Base-by-base conservation (phyloP, 2,888 invertebrate genomes). In the Hydraecia micacea region DNA sequence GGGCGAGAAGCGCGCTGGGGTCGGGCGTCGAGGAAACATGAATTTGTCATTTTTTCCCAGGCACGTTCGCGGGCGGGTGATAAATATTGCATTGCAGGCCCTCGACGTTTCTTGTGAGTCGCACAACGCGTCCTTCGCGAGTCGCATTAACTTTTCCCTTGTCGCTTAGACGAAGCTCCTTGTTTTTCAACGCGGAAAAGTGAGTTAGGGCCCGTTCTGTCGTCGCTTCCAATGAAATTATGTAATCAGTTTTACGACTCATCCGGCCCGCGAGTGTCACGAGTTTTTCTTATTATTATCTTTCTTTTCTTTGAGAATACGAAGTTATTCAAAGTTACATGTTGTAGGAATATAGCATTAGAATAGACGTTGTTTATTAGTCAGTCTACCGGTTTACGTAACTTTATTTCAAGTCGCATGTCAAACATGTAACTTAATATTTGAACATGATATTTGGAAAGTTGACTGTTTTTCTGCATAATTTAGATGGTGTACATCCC, bases 1-100 rank as follows among this genome's bases (percentile, higher is more conserved):
- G 94, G 93, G 91, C 89, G 91, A 89, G 87, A 91, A 86, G 91
- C 84, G 75, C 62, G 88, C 87, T 83, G 90, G 87, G 84, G 87
- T 87, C 88, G 91, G 91, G 90, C 89, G 87, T 88, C 86, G 81
- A 93, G 93, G 93, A 91, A 93, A 94, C 96, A 96, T 96, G 96
- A 96, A 96, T 96, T 96, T 96, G 96, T 96, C 96, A 96, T 96
- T 96, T 96, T 96, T 96, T 96, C 96, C 94, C 91, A 94, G 95
- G 94, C 96, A 96, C 96, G 96, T 96, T 94, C 95, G 94, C 94
- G 93, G 91, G 93, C 93, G 94, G 93, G 95, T 96, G 95, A 96
- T 96, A 96, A 96, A 96, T 96, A 96, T 96, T 96, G 96, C 95
- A 96, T 96, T 94, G 96, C 95, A 92, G 93, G 91, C 93, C 91